Evolutionary conservation across 2,888 invertebrate species (phyloP).

Genomic region (Chirona hameri): DNA sequence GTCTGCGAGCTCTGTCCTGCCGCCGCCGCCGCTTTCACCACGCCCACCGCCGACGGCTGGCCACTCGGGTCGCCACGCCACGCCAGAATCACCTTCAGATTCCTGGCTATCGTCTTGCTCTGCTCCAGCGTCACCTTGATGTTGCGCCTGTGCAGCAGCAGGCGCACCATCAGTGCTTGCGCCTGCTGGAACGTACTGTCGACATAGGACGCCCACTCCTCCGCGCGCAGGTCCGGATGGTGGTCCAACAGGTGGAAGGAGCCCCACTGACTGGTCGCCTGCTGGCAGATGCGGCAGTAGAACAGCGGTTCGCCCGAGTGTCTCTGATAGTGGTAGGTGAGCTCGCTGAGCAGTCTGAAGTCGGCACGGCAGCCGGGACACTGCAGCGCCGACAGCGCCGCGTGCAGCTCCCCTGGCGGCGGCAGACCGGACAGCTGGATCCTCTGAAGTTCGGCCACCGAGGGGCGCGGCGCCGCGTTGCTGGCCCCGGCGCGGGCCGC

Average conservation of each 20-base stretch:
- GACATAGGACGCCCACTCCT: not conserved
- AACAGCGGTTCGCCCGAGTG: conserved; percentile 7
- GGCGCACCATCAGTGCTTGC: not conserved
- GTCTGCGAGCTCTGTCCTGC: not conserved
- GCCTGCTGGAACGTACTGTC: conserved; percentile 6
- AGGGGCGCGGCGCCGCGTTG: not conserved
- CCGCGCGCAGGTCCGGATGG: not conserved
- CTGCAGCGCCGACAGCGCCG: not conserved
- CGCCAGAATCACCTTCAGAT: not conserved
- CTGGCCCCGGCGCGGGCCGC: not conserved
- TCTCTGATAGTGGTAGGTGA: conserved; percentile 24
- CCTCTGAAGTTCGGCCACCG: not conserved
- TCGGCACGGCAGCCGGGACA: conserved; percentile 3
- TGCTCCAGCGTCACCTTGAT: not conserved
- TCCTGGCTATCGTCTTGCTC: not conserved
- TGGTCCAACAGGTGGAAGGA: not conserved
- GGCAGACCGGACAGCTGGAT: not conserved
- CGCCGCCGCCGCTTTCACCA: not conserved
- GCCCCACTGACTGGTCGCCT: conserved; percentile 9
- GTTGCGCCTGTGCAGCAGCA: not conserved
- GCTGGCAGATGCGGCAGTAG: not conserved
- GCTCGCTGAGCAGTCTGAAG: not conserved
- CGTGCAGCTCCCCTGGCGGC: not conserved
- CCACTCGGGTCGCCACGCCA: not conserved
- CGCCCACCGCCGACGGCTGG: not conserved